Evolutionary conservation across 2,113 vertebrate genomes (phyloP).

Genomic region (Epinephelus lanceolatus): DNA sequence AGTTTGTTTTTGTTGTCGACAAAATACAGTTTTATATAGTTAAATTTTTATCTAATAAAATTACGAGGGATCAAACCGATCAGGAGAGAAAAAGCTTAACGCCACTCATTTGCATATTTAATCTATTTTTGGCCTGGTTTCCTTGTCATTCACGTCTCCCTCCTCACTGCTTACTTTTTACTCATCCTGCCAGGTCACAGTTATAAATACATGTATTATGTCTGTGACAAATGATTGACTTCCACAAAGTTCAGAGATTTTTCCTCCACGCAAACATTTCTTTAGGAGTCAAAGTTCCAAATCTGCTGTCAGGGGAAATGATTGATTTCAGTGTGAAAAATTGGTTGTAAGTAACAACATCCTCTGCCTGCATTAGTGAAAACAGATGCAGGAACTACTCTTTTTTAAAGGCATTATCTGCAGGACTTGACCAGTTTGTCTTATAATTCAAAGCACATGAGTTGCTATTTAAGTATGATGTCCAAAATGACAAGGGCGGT

Average conservation of each 20-base stretch:
- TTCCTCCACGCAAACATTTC: conserved; percentile 55
- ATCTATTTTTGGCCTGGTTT: conserved; percentile 43
- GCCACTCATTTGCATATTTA: conserved; percentile 39
- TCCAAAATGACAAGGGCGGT: conserved; percentile 84
- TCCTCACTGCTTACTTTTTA: conserved; percentile 11
- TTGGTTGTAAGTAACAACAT: conserved; percentile 91
- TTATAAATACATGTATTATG: conserved; percentile 53
- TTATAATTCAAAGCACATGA: conserved; percentile 90
- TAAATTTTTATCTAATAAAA: conserved; percentile 11
- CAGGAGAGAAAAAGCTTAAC: conserved; percentile 14
- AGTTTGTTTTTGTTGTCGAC: conserved; percentile 6
- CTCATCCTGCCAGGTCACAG: conserved; percentile 33
- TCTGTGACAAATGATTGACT: conserved; percentile 68
- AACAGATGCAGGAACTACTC: conserved; percentile 86
- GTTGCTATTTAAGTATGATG: conserved; percentile 80
- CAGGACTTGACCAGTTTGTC: conserved; percentile 86
- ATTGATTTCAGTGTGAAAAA: conserved; percentile 92
- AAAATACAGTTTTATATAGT: conserved; percentile 1
- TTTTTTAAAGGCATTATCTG: conserved; percentile 86
- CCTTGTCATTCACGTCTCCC: conserved; percentile 27
- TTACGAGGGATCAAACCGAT: neutral
- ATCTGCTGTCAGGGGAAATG: conserved; percentile 85
- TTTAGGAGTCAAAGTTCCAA: conserved; percentile 78
- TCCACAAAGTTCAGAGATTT: conserved; percentile 50
- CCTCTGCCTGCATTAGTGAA: conserved; percentile 87